These are phyloP conservation scores for Polypedilum vanderplanki DNA, from an alignment of 1,140 invertebrate species.

Conservation along the genomic window DNA sequence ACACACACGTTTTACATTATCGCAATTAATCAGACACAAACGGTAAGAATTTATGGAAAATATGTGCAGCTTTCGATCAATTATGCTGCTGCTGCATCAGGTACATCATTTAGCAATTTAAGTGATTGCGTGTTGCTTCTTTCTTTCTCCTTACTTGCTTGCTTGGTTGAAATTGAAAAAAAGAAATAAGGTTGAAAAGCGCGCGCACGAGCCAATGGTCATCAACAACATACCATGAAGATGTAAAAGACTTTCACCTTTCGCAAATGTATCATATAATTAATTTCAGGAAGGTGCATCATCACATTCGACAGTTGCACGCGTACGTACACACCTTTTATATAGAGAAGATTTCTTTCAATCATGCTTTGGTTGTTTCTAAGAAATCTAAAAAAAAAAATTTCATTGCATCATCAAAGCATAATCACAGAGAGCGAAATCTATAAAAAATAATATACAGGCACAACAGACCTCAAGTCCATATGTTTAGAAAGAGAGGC, in stretches of 20 bases:
- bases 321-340: neutral
- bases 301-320: neutral
- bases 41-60: neutral
- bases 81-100: neutral
- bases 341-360: no score
- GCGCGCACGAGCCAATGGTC: neutral
- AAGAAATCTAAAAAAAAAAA: no score
- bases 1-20: conserved; percentile 1
- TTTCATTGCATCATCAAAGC: neutral
- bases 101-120: neutral
- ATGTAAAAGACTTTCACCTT: conserved; percentile 11
- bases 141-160: neutral
- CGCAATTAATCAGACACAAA: conserved; percentile 20
- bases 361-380: no score
- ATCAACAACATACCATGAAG: neutral
- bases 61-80: conserved; percentile 25
- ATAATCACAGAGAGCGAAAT: neutral
- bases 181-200: neutral
- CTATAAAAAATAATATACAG: neutral
- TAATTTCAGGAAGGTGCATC: neutral
- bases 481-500: conserved; percentile 16
- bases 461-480: neutral
- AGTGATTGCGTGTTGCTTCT: neutral
- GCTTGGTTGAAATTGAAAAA: no score
- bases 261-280: neutral